Evolutionary conservation across 2,797 vertebrate genomes (phyloP).

Genomic region (Leptodactylus fallax): DNA sequence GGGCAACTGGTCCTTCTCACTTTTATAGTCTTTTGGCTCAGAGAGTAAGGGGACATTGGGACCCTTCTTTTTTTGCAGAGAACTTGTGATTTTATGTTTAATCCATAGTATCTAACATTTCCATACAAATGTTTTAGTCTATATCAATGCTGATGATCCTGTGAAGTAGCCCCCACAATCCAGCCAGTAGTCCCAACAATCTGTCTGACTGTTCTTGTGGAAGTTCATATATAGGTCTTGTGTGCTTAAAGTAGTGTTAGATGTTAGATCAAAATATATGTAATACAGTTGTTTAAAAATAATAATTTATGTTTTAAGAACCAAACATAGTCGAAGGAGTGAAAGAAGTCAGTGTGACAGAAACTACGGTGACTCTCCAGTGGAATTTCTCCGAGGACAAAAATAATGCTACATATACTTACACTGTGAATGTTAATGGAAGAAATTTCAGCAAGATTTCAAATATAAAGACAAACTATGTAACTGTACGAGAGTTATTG

Average conservation of each 20-base stretch:
- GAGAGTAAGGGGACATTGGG: too few relatives aligned
- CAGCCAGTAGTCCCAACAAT: background rate
- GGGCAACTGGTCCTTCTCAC: too few relatives aligned
- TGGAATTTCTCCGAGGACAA: background rate
- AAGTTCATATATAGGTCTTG: background rate
- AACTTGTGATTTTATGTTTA: too few relatives aligned
- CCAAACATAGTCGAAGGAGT: conserved; percentile 2
- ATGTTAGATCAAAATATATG: background rate
- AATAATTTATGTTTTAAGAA: background rate
- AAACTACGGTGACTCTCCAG: background rate
- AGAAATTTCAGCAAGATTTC: background rate
- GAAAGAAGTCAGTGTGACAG: background rate
- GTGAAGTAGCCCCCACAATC: background rate
- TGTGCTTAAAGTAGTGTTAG: background rate
- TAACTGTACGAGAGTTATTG: background rate
- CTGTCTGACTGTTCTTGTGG: background rate
- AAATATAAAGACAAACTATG: background rate
- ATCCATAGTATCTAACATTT: too few relatives aligned
- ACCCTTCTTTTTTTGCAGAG: too few relatives aligned
- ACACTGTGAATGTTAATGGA: background rate
- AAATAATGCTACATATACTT: background rate
- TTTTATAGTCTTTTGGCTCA: too few relatives aligned
- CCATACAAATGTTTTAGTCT: too few relatives aligned
- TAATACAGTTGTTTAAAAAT: background rate
- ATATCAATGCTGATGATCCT: background rate